Evolutionary conservation across 2,113 vertebrate genomes (phyloP).

Genomic region (Megaleporinus macrocephalus): DNA sequence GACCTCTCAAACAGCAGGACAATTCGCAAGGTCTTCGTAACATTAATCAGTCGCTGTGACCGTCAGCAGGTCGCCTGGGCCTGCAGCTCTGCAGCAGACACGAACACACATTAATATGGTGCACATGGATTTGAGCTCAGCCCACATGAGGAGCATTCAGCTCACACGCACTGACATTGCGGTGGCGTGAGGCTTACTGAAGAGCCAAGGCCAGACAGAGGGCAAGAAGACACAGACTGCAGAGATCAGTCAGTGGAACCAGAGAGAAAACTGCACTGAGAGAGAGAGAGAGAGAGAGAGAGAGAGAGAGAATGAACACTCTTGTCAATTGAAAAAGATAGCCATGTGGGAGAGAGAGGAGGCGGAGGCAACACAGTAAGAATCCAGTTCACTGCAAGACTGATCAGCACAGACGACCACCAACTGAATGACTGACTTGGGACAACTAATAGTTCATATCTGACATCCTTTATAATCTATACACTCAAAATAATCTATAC

Average conservation of each 20-base stretch:
- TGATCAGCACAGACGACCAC: slow-evolving; percentile 10
- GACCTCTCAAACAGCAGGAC: slow-evolving; percentile 7
- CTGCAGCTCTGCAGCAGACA: neutral
- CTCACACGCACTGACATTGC: slow-evolving; percentile 28
- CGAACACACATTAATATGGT: slow-evolving; percentile 23
- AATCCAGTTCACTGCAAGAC: slow-evolving; percentile 24
- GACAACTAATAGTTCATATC: neutral
- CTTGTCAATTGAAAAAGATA: slow-evolving; percentile 22
- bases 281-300: slow-evolving; percentile 1
- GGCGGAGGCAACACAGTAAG: slow-evolving; percentile 8
- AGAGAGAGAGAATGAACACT: slow-evolving; percentile 2
- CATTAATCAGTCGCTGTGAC: slow-evolving; percentile 2
- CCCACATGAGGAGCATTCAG: slow-evolving; percentile 10
- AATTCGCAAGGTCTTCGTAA: neutral
- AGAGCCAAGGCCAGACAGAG: slow-evolving; percentile 26
- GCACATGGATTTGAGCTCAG: slow-evolving; percentile 23
- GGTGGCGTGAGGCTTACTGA: slow-evolving; percentile 15
- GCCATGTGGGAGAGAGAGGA: neutral
- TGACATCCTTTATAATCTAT: neutral
- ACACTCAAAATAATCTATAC: neutral
- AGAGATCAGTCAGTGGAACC: slow-evolving; percentile 35
- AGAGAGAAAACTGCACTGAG: neutral
- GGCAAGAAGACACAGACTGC: slow-evolving; percentile 6
- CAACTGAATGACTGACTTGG: slow-evolving; percentile 2
- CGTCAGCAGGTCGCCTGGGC: slow-evolving; percentile 20